Evolutionary conservation across 2,797 vertebrate genomes (phyloP).

Genomic region (Xenops minutus): DNA sequence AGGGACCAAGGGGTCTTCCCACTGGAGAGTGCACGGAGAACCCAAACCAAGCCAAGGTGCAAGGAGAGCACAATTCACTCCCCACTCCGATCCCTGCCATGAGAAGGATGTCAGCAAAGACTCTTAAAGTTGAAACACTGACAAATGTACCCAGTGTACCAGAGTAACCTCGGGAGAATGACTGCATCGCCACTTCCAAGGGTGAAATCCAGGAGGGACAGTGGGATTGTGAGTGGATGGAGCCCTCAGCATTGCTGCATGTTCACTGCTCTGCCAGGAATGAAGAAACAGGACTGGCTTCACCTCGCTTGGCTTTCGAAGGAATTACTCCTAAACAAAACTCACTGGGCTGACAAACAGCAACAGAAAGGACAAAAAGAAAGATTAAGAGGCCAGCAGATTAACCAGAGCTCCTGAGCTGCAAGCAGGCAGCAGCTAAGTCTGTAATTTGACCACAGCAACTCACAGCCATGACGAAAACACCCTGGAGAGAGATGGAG

Average conservation of each 20-base stretch:
- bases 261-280: not conserved
- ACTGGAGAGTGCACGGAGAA: not conserved
- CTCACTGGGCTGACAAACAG: not conserved
- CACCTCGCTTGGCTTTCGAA: not conserved
- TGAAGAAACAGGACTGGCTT: not conserved
- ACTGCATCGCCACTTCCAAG: too few species aligned
- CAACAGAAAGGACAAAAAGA: constrained; percentile 29
- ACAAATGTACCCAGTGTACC: not conserved
- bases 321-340: not conserved
- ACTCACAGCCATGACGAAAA: not conserved
- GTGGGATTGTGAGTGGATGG: rapidly evolving
- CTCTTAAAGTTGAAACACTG: not conserved
- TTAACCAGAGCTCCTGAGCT: constrained; percentile 74
- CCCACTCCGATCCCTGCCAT: not conserved
- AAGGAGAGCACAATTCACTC: rapidly evolving
- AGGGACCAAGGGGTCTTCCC: not conserved
- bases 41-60: not conserved
- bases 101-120: not conserved
- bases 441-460: constrained; percentile 3
- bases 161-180: not conserved
- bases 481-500: not conserved
- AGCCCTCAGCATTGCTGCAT: rapidly evolving
- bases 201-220: not conserved
- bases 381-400: constrained; percentile 52
- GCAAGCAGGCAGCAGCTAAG: constrained; percentile 78